Percentiles rank a stretch among this genome's conserved stretches.
Conservation (phyloP, 2,888 invertebrate genomes). For the Microctonus brassicae region DNA sequence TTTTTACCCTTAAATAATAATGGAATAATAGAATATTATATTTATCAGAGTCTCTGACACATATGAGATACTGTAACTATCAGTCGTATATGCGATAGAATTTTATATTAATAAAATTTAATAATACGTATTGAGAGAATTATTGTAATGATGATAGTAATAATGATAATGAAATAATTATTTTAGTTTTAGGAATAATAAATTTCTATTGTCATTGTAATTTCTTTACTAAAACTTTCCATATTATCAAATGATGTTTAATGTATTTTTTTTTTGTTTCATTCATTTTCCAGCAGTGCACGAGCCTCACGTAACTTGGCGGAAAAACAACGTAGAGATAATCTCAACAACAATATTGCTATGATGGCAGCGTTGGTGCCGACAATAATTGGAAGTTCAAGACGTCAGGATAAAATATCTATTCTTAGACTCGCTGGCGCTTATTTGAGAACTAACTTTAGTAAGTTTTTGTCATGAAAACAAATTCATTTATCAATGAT, state of each 20-base stretch:
- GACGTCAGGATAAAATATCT: constrained; percentile 92
- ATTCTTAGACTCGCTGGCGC: constrained; percentile 89
- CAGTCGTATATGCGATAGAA: neutral
- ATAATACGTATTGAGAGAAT: neutral
- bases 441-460: constrained; percentile 84
- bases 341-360: constrained; percentile 87
- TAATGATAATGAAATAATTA: neutral
- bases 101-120: neutral
- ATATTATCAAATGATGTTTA: neutral
- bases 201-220: neutral
- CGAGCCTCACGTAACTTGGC: constrained; percentile 89
- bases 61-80: too few species aligned
- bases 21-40: neutral
- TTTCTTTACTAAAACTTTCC: neutral
- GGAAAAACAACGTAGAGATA: constrained; percentile 91
- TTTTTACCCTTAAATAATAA: neutral
- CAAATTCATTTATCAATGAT: constrained; percentile 10
- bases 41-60: neutral
- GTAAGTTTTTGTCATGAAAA: constrained; percentile 61
- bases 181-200: neutral
- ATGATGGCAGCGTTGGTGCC: constrained; percentile 87
- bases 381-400: constrained; percentile 84
- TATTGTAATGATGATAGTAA: neutral
- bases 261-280: neutral
- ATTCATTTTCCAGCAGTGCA: constrained; percentile 74